These are phyloP conservation scores for Diachasmimorpha longicaudata DNA, from an alignment of 1,140 invertebrate genomes.

Conservation along the genomic window DNA sequence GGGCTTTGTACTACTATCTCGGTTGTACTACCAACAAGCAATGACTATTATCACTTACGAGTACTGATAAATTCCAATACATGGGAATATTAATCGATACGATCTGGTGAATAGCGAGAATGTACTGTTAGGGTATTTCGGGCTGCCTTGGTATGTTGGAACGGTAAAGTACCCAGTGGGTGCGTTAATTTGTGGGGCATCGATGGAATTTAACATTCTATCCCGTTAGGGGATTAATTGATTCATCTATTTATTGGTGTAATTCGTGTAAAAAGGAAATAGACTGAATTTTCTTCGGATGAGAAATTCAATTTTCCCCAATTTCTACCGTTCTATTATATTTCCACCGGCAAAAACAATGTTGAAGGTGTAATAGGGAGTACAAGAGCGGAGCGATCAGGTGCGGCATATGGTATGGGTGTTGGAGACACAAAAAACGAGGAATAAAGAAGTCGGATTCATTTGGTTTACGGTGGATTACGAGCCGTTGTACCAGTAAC, in stretches of 20 bases:
- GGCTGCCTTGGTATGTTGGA: not conserved
- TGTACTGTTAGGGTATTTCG: not conserved
- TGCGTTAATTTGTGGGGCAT: no score
- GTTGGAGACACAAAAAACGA: not conserved
- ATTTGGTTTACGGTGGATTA: constrained; percentile 4
- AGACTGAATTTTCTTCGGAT: no score
- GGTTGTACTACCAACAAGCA: no score
- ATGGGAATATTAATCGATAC: not conserved
- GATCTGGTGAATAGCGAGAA: not conserved
- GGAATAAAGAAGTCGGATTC: not conserved
- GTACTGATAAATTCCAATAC: not conserved
- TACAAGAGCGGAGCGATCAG: not conserved
- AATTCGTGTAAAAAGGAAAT: no score
- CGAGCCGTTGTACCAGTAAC: not conserved
- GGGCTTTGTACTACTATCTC: not conserved
- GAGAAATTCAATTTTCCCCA: not conserved
- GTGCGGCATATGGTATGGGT: not conserved
- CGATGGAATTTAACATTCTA: no score
- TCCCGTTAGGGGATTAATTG: no score
- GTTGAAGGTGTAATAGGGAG: not conserved
- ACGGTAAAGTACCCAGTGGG: not conserved
- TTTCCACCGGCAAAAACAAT: not conserved
- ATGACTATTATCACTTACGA: no score
- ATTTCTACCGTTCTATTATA: not conserved
- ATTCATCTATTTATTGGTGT: no score